Evolutionary conservation across 2,797 vertebrate species (phyloP).

Genomic region (Neomorphus geoffroyi): DNA sequence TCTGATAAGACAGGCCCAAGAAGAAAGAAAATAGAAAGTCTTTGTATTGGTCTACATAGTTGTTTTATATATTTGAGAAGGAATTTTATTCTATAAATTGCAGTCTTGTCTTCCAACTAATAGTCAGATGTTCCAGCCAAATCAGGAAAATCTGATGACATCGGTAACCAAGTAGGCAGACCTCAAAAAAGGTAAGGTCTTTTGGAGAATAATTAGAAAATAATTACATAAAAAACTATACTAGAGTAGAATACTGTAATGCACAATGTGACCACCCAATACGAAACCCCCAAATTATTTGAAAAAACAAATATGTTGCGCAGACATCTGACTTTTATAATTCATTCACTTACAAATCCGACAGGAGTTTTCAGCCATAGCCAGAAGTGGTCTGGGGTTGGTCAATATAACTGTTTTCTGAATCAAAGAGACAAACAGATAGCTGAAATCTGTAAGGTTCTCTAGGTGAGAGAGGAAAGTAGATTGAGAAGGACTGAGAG

Average conservation of each 20-base stretch:
- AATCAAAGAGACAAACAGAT: background rate
- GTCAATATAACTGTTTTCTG: background rate
- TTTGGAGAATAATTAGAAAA: background rate
- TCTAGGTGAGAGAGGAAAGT: background rate
- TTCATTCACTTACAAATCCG: background rate
- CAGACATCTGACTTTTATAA: background rate
- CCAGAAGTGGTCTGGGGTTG: background rate
- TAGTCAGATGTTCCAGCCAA: background rate
- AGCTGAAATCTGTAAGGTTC: background rate
- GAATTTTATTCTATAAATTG: background rate
- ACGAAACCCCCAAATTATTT: fast-evolving
- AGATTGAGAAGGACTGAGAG: background rate
- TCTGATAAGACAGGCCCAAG: background rate
- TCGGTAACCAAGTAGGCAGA: background rate
- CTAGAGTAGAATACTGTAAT: background rate
- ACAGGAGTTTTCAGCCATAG: background rate
- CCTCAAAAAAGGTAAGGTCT: background rate
- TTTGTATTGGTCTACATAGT: background rate
- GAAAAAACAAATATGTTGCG: fast-evolving
- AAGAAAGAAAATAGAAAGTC: background rate
- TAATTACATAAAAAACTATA: background rate
- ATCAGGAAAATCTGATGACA: background rate
- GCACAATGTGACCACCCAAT: background rate
- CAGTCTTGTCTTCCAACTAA: background rate
- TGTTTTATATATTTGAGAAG: background rate